A percentile compares a stretch with the other conserved stretches of the same genome.
Conservation (phyloP, 2,797 vertebrate genomes). For the Meda fulgida region DNA sequence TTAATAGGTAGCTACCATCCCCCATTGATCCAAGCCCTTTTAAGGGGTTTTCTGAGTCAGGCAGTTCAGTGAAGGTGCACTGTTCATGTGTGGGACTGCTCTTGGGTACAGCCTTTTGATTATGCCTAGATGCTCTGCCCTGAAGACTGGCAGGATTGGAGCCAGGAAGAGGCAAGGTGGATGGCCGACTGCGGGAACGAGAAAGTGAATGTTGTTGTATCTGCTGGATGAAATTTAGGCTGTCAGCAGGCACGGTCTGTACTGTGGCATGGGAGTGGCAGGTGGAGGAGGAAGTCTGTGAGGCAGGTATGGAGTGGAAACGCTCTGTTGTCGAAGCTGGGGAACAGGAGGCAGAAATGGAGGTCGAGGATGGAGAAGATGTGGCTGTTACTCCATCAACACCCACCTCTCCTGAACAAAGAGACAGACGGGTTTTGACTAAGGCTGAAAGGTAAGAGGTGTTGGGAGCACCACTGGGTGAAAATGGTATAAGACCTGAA, state of each 20-base stretch:
- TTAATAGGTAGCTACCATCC: slow-evolving; percentile 64
- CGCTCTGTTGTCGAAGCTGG: slow-evolving; percentile 77
- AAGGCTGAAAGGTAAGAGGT: slow-evolving; percentile 66
- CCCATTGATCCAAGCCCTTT: slow-evolving; percentile 61
- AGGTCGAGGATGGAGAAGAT: slow-evolving; percentile 69
- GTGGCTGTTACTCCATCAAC: slow-evolving; percentile 51
- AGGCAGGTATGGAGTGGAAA: slow-evolving; percentile 79
- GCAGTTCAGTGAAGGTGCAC: slow-evolving; percentile 66
- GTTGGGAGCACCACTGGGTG: slow-evolving; percentile 56
- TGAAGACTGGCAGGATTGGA: slow-evolving; percentile 70
- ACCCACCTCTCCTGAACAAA: slow-evolving; percentile 54
- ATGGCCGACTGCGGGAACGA: slow-evolving; percentile 78
- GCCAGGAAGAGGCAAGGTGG: slow-evolving; percentile 73
- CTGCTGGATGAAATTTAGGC: slow-evolving; percentile 81
- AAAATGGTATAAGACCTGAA: slow-evolving; percentile 64
- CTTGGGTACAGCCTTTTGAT: slow-evolving; percentile 59
- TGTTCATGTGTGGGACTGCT: slow-evolving; percentile 60
- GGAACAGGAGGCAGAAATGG: slow-evolving; percentile 73
- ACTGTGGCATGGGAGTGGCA: slow-evolving; percentile 80
- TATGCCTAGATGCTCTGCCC: slow-evolving; percentile 66
- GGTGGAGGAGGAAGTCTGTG: slow-evolving; percentile 76
- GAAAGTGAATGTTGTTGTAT: slow-evolving; percentile 84
- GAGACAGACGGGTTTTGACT: slow-evolving; percentile 61
- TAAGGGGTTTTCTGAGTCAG: slow-evolving; percentile 64
- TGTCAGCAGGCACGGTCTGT: slow-evolving; percentile 81